A percentile compares a stretch with the other conserved stretches of the same genome.
Evolutionary conservation across 1,140 invertebrate genomes (phyloP).

Genomic region (Pogonomyrmex barbatus): DNA sequence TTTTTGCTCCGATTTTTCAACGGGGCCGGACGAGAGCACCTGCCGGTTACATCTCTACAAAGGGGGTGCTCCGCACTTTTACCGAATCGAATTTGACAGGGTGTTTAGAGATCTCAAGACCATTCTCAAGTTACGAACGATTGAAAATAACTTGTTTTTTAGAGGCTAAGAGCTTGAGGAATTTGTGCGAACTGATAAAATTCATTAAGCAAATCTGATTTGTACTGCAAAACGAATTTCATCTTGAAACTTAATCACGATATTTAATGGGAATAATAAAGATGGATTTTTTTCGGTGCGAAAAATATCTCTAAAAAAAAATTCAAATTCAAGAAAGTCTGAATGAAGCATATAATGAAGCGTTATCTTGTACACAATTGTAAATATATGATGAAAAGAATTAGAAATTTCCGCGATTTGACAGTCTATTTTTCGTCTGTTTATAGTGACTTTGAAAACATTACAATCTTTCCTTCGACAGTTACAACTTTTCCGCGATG

Average conservation of each 20-base stretch:
- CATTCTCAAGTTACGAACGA: background rate
- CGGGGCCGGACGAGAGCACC: background rate
- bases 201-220: background rate
- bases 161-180: background rate
- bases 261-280: background rate
- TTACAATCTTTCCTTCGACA: background rate
- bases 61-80: background rate
- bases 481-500: background rate
- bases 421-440: background rate
- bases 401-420: background rate
- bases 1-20: background rate
- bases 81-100: background rate
- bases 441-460: background rate
- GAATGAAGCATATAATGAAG: background rate
- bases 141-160: background rate
- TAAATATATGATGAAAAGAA: background rate
- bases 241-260: background rate
- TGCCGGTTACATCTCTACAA: background rate
- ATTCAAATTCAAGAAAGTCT: background rate
- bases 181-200: background rate
- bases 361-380: background rate
- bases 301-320: background rate
- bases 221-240: background rate
- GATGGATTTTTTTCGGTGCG: background rate
- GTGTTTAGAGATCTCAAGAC: background rate